These are phyloP conservation scores for Philopotamus ludificatus DNA, from an alignment of 1,140 invertebrate genomes.

Conservation along the genomic window DNA sequence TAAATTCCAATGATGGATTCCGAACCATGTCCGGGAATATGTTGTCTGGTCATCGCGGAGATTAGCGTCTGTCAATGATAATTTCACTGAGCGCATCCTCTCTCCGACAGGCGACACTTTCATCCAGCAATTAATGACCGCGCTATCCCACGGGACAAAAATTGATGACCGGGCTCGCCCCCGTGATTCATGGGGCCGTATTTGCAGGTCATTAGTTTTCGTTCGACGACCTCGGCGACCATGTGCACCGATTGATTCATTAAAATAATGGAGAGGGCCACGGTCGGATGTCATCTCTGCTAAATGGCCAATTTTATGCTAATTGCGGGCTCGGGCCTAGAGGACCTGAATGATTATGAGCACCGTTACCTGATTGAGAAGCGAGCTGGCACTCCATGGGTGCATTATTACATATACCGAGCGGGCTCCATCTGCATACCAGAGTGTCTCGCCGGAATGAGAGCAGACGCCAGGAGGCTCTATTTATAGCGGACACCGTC, in stretches of 20 bases:
- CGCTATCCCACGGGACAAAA: no score
- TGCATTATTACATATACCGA: conserved; percentile 15
- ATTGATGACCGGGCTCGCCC: neutral
- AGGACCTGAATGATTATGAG: conserved; percentile 8
- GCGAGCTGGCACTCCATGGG: neutral
- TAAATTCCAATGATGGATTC: no score
- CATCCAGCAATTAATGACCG: no score
- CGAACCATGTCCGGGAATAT: no score
- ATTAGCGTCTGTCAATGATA: no score
- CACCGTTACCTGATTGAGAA: conserved; percentile 19
- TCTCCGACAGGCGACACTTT: no score
- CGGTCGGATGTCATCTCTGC: neutral
- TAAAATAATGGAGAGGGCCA: neutral
- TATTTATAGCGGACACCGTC: neutral
- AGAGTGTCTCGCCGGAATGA: neutral
- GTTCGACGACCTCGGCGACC: no score
- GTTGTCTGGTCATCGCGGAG: no score
- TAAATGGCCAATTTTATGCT: conserved; percentile 20
- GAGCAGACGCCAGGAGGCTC: neutral
- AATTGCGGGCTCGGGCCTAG: neutral
- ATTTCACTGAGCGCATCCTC: no score
- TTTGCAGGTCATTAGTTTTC: no score
- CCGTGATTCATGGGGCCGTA: no score
- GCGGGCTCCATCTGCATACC: neutral
- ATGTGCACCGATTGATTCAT: neutral